Percentiles rank a stretch among this genome's conserved stretches.
phyloP scores from a whole-genome alignment of 2,888 invertebrate species.

The Rhogogaster chlorosoma region DNA sequence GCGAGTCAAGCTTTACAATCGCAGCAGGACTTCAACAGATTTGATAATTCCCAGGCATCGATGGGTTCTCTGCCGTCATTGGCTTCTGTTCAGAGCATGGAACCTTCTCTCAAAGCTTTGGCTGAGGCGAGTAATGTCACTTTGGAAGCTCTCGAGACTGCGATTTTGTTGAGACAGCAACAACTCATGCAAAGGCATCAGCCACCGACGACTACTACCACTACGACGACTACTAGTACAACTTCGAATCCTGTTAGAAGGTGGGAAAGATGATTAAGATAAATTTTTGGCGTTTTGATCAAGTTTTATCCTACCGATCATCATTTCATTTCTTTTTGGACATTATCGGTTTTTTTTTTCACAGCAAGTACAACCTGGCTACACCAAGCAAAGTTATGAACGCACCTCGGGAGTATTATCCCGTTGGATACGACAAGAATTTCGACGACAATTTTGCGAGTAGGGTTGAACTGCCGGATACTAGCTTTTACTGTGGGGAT shows the following conservation, averaged over 20 bases:
- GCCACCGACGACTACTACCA: conserved; percentile 78
- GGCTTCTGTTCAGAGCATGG: conserved; percentile 75
- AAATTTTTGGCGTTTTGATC: neutral
- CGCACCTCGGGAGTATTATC: conserved; percentile 93
- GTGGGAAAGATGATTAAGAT: conserved; percentile 58
- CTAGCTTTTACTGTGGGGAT: conserved; percentile 91
- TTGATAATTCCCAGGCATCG: conserved; percentile 66
- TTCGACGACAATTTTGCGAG: conserved; percentile 93
- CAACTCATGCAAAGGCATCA: conserved; percentile 83
- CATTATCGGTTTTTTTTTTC: neutral
- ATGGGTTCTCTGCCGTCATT: conserved; percentile 64
- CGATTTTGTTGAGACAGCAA: conserved; percentile 85
- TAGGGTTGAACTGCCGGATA: conserved; percentile 90
- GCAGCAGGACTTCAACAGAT: conserved; percentile 60
- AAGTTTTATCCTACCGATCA: neutral
- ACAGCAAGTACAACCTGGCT: conserved; percentile 67
- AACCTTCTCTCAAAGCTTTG: conserved; percentile 79
- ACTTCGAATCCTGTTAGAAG: conserved; percentile 71
- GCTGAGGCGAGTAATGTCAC: conserved; percentile 89
- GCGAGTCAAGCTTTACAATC: conserved; percentile 59
- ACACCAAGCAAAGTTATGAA: conserved; percentile 88
- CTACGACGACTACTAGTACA: conserved; percentile 77
- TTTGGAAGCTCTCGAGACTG: conserved; percentile 88
- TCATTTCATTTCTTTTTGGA: neutral
- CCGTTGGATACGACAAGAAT: conserved; percentile 92